phyloP scores from a whole-genome alignment of 2,888 invertebrate species.

The Hanleya hanleyi region DNA sequence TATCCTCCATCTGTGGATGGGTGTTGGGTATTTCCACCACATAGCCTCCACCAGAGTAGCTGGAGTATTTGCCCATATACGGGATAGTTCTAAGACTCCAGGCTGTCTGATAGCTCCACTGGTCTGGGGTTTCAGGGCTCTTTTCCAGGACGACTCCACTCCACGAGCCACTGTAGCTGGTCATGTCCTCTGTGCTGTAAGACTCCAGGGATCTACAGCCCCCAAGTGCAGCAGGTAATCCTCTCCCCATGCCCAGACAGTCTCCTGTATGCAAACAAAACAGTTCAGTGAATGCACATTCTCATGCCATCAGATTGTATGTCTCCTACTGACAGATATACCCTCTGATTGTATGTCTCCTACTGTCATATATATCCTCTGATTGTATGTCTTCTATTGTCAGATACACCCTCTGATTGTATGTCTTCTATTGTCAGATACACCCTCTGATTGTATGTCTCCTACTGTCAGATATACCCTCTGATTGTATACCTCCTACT shows the following conservation, averaged over 20 bases:
- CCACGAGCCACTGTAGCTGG: neutral
- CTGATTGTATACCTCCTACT: no score
- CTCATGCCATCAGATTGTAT: no score
- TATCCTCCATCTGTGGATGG: constrained; percentile 1
- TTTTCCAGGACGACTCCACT: neutral
- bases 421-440: no score
- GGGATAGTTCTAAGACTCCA: constrained; percentile 45
- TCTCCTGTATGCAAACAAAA: no score
- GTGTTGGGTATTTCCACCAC: constrained; percentile 36
- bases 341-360: no score
- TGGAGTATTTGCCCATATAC: constrained; percentile 43
- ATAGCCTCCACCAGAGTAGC: constrained; percentile 60
- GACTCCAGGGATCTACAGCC: neutral
- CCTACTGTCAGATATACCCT: no score
- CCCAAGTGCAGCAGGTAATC: neutral
- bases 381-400: no score
- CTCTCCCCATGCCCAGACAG: neutral
- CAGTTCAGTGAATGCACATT: no score
- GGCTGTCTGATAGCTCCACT: constrained; percentile 47
- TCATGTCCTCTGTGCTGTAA: neutral
- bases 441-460: no score
- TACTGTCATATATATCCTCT: no score
- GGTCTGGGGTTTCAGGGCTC: neutral
- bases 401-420: no score
- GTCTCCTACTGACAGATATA: no score